These are phyloP conservation scores for Microtus pennsylvanicus DNA, from an alignment of 2,113 vertebrate species.

Conservation along the genomic window DNA sequence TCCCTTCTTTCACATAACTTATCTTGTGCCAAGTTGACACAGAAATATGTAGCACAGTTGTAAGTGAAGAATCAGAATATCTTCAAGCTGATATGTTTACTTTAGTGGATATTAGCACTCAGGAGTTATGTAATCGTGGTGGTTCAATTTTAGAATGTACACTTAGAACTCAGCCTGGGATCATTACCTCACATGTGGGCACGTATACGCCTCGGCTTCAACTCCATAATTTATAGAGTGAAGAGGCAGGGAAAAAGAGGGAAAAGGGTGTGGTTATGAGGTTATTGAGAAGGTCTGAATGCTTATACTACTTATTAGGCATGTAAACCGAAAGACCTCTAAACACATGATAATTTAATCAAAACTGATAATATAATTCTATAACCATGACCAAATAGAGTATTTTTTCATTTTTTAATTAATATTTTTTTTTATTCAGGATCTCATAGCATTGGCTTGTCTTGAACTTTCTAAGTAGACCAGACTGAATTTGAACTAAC, in stretches of 20 bases:
- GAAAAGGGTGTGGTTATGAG: background rate
- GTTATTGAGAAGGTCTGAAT: background rate
- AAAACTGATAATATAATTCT: background rate
- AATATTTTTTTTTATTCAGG: background rate
- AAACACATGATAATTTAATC: background rate
- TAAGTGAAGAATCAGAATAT: background rate
- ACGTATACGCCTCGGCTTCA: background rate
- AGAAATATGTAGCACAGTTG: background rate
- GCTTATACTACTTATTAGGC: background rate
- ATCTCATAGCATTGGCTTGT: background rate
- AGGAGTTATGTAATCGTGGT: background rate
- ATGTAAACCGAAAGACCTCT: background rate
- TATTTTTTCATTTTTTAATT: background rate
- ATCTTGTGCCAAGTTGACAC: background rate
- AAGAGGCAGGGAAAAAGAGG: background rate
- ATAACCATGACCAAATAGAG: background rate
- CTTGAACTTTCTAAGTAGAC: background rate
- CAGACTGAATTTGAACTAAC: background rate
- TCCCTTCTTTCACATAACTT: background rate
- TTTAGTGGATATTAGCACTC: background rate
- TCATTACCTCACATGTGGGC: background rate
- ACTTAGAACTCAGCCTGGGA: background rate
- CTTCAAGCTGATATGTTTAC: background rate
- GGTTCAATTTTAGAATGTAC: background rate
- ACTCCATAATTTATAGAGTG: background rate